These are phyloP conservation scores for Eulemur mongoz DNA, from an alignment of 2,797 vertebrate species.

Conservation along the genomic window DNA sequence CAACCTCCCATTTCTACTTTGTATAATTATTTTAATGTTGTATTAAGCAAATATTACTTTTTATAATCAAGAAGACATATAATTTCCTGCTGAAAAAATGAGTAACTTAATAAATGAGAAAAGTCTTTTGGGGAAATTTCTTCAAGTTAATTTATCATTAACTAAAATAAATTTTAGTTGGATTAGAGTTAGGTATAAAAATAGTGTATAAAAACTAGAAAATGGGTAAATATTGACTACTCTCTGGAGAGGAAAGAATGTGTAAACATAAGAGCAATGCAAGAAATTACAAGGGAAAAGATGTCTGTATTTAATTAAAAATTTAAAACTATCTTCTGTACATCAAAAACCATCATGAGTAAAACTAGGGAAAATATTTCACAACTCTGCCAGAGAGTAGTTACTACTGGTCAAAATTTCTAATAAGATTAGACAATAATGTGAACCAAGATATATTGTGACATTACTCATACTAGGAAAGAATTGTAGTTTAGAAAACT, in stretches of 20 bases:
- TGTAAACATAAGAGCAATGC: background rate
- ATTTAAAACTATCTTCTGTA: background rate
- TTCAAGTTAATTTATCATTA: conserved; percentile 42
- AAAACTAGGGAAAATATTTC: background rate
- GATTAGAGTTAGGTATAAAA: conserved; percentile 47
- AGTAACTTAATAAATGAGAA: conserved; percentile 34
- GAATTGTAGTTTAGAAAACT: background rate
- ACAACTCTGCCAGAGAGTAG: background rate
- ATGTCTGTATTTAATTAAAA: conserved; percentile 2
- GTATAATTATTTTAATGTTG: conserved; percentile 38
- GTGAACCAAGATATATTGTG: background rate
- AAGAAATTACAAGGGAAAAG: background rate
- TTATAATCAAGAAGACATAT: conserved; percentile 18
- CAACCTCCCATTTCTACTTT: background rate
- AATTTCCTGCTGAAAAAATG: background rate
- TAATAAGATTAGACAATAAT: background rate
- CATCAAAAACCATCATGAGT: background rate
- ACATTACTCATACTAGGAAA: background rate
- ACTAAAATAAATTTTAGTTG: conserved; percentile 49
- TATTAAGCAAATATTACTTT: conserved; percentile 32
- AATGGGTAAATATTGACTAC: conserved; percentile 25
- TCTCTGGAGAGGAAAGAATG: background rate
- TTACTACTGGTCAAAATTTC: background rate
- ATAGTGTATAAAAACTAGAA: conserved; percentile 9
- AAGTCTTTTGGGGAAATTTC: background rate